These are phyloP conservation scores for Nesidiocoris tenuis DNA, from an alignment of 2,888 invertebrate genomes.

Conservation along the genomic window DNA sequence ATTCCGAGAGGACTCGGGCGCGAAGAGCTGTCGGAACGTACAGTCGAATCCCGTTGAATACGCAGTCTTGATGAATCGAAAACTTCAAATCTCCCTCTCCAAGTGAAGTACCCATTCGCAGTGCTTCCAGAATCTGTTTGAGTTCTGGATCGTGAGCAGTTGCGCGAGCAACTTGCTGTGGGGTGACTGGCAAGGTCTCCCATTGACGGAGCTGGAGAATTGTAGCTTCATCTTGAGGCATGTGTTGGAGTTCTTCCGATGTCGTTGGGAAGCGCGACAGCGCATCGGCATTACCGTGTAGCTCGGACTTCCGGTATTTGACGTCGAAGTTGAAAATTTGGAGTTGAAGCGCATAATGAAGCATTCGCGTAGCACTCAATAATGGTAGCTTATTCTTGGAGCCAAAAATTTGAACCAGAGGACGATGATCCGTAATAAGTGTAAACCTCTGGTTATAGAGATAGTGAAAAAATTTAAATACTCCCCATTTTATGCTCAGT, in stretches of 20 bases:
- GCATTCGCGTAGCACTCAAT: neutral
- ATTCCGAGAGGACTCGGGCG: neutral
- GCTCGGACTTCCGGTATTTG: conserved; percentile 8
- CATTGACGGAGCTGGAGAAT: neutral
- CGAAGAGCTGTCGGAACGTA: neutral
- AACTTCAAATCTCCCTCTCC: neutral
- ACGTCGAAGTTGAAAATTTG: conserved; percentile 29
- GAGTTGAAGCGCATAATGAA: conserved; percentile 20
- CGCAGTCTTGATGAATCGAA: neutral
- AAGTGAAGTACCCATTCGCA: neutral
- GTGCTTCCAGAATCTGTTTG: neutral
- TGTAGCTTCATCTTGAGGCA: neutral
- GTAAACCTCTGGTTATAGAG: conserved; percentile 53
- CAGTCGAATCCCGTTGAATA: conserved; percentile 17
- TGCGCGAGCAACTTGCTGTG: neutral
- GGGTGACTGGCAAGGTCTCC: neutral
- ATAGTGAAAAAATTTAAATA: conserved; percentile 54
- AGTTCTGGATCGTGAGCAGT: conserved; percentile 1
- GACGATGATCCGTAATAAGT: conserved; percentile 53
- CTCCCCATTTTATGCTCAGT: conserved; percentile 52
- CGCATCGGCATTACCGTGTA: conserved; percentile 14
- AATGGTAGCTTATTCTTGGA: conserved; percentile 1
- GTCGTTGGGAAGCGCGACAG: conserved; percentile 8
- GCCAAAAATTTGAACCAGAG: conserved; percentile 49
- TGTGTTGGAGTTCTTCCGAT: neutral